phyloP scores from a whole-genome alignment of 2,113 vertebrate genomes.

The Crotalus tigris region DNA sequence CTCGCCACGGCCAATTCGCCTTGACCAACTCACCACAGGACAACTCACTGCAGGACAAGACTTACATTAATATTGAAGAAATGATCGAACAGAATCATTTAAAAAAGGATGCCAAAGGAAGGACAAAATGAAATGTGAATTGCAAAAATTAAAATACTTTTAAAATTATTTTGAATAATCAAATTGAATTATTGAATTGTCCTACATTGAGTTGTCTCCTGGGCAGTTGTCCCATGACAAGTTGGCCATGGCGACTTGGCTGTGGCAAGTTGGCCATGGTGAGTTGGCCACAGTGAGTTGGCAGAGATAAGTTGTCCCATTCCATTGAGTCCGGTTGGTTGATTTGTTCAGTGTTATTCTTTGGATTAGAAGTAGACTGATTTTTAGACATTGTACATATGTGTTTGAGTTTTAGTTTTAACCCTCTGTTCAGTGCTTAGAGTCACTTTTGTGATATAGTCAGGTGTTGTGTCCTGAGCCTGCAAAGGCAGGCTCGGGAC shows the following conservation, averaged over 20 bases:
- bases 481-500: too few species aligned
- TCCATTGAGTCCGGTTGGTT: not conserved
- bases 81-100: too few species aligned
- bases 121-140: not conserved
- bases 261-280: not conserved
- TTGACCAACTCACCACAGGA: too few species aligned
- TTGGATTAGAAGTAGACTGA: not conserved
- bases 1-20: too few species aligned
- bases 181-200: not conserved
- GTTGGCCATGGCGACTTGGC: not conserved
- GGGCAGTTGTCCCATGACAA: not conserved
- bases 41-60: too few species aligned
- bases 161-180: not conserved
- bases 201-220: not conserved
- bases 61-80: too few species aligned
- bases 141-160: not conserved
- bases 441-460: not conserved
- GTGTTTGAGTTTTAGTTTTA: not conserved
- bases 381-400: not conserved
- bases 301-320: not conserved
- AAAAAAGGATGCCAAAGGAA: too few species aligned
- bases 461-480: too few species aligned
- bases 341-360: not conserved
- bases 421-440: not conserved
- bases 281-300: not conserved